Evolutionary conservation across 1,140 invertebrate genomes (phyloP).

Genomic region (Physella acuta): DNA sequence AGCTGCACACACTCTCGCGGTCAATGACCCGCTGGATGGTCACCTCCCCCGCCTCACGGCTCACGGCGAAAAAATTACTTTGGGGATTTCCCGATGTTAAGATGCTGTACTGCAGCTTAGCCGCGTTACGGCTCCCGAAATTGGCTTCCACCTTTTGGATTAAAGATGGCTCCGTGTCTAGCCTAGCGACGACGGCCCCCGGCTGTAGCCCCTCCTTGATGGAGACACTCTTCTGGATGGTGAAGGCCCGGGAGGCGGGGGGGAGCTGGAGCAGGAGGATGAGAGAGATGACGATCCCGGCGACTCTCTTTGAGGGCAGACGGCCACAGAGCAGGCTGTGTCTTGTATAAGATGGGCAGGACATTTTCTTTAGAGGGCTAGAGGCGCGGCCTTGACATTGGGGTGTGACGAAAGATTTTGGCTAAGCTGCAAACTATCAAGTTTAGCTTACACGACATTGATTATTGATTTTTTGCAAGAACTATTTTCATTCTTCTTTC

Average conservation of each 20-base stretch:
- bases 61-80: conserved; percentile 72
- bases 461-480: no score
- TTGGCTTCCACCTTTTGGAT: conserved; percentile 15
- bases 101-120: conserved; percentile 25
- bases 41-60: conserved; percentile 84
- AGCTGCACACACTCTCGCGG: conserved; percentile 41
- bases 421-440: no score
- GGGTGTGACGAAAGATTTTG: no score
- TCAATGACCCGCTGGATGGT: conserved; percentile 55
- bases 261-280: not conserved
- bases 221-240: conserved; percentile 1
- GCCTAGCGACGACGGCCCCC: conserved; percentile 30
- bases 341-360: not conserved
- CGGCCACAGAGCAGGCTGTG: not conserved
- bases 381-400: no score
- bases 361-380: not conserved
- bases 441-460: no score
- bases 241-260: not conserved
- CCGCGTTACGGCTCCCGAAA: not conserved
- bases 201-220: conserved; percentile 32
- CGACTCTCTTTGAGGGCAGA: not conserved
- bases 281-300: not conserved
- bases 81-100: conserved; percentile 28
- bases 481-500: no score
- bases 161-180: conserved; percentile 31